Evolutionary conservation across 2,797 vertebrate species (phyloP).

Genomic region (Lacerta viridis): DNA sequence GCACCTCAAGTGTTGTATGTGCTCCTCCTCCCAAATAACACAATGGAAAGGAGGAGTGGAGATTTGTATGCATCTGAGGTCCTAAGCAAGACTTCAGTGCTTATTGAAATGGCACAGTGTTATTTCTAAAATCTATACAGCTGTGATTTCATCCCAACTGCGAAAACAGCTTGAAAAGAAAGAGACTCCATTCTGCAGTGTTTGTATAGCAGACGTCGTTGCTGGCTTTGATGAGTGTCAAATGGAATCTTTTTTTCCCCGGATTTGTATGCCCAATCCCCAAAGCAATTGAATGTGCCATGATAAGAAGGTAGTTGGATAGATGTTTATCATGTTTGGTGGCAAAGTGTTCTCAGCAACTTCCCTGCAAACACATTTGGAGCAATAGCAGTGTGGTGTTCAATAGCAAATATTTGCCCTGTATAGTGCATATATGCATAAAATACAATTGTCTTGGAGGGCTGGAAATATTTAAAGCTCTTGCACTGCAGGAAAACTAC

Average conservation of each 20-base stretch:
- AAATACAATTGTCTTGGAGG: background rate
- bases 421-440: background rate
- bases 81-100: background rate
- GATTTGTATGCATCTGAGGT: conserved; percentile 9
- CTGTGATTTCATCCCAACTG: conserved; percentile 44
- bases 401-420: background rate
- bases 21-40: background rate
- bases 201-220: conserved; percentile 28
- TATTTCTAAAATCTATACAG: conserved; percentile 28
- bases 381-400: background rate
- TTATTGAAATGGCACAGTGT: background rate
- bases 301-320: conserved; percentile 12
- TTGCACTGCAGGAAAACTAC: background rate
- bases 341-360: conserved; percentile 19
- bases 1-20: no score
- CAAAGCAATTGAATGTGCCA: conserved; percentile 16
- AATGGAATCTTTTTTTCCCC: conserved; percentile 14
- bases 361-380: conserved; percentile 5
- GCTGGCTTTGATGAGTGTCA: conserved; percentile 37
- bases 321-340: conserved; percentile 11
- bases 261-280: conserved; percentile 13
- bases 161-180: conserved; percentile 31
- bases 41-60: background rate
- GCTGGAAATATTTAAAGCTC: background rate
- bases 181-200: conserved; percentile 26